These are phyloP conservation scores for Drosophila oshimai DNA, from an alignment of 1,140 invertebrate species.

Conservation along the genomic window DNA sequence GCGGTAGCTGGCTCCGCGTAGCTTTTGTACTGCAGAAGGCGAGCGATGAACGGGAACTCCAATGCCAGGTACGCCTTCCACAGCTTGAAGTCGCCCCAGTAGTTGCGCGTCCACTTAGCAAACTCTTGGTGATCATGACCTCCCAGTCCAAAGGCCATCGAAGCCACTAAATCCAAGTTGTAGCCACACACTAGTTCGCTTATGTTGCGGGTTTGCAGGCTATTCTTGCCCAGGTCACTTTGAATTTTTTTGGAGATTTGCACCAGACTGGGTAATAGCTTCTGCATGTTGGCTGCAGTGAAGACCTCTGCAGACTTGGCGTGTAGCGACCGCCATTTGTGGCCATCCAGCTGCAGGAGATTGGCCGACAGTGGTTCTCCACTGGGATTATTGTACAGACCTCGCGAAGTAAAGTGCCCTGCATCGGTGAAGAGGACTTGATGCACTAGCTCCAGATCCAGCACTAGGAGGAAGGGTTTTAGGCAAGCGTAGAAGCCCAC, in stretches of 20 bases:
- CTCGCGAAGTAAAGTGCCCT: conserved; percentile 78
- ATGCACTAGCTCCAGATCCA: conserved; percentile 70
- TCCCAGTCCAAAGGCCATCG: conserved; percentile 50
- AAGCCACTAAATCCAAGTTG: conserved; percentile 58
- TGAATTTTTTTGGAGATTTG: conserved; percentile 58
- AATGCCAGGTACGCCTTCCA: conserved; percentile 56
- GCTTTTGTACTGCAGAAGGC: conserved; percentile 49
- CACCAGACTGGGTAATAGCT: conserved; percentile 81
- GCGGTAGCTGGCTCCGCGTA: conserved; percentile 37
- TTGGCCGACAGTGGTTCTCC: conserved; percentile 84
- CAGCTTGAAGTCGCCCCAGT: conserved; percentile 52
- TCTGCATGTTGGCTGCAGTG: conserved; percentile 84
- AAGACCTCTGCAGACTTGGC: conserved; percentile 84
- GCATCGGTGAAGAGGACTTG: conserved; percentile 66
- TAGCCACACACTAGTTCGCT: conserved; percentile 56
- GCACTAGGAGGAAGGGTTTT: conserved; percentile 60
- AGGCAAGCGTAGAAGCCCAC: conserved; percentile 69
- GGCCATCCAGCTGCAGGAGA: conserved; percentile 83
- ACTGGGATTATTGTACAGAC: conserved; percentile 83
- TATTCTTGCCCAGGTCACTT: background rate
- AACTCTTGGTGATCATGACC: conserved; percentile 75
- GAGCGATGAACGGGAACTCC: conserved; percentile 61
- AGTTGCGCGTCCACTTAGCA: conserved; percentile 50
- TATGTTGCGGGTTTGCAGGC: conserved; percentile 28
- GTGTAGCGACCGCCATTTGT: conserved; percentile 84